Base-by-base conservation (phyloP, 2,113 vertebrate species). In the Formicarius rufipectus region DNA sequence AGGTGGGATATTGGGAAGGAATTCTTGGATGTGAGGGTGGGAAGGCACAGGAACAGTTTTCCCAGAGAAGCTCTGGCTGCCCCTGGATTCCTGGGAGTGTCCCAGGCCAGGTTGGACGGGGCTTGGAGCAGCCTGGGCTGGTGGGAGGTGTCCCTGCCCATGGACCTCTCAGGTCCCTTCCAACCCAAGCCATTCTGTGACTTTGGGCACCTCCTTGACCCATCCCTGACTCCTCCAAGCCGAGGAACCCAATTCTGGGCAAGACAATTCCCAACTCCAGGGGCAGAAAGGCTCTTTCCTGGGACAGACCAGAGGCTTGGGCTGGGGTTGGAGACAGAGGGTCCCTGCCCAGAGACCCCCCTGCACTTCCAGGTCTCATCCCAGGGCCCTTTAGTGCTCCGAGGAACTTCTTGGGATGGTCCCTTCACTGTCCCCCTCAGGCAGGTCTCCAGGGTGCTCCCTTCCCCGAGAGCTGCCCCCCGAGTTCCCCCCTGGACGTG, bases 361-460 rank as follows among this genome's bases (percentile, higher is more conserved):
- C 27, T 84, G 71, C 10, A 5, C 93, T 94, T 89, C 84, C 93
- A 82, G 50, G 42, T 80, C 94, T 91, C 88, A 79, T 89, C 76
- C 86, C 67, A 39, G 42, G 83, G 62, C 67, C 53, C 59, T 91
- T 78, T 40, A n/a, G n/a, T n/a, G n/a, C n/a, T n/a, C n/a, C n/a
- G n/a, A n/a, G n/a, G n/a, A n/a, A n/a, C n/a, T n/a, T n/a, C n/a
- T n/a, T n/a, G n/a, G n/a, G n/a, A n/a, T n/a, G n/a, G n/a, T n/a
- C n/a, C n/a, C n/a, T n/a, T n/a, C n/a, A n/a, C n/a, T n/a, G n/a
- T n/a, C n/a, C n/a, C n/a, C n/a, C n/a, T n/a, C n/a, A n/a, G n/a
- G n/a, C n/a, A n/a, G n/a, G n/a, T n/a, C n/a, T n/a, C n/a, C n/a
- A n/a, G n/a, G n/a, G n/a, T n/a, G n/a, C n/a, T n/a, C n/a, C n/a